Conservation (phyloP, 2,888 invertebrate genomes). For the Tetranychus piercei region DNA sequence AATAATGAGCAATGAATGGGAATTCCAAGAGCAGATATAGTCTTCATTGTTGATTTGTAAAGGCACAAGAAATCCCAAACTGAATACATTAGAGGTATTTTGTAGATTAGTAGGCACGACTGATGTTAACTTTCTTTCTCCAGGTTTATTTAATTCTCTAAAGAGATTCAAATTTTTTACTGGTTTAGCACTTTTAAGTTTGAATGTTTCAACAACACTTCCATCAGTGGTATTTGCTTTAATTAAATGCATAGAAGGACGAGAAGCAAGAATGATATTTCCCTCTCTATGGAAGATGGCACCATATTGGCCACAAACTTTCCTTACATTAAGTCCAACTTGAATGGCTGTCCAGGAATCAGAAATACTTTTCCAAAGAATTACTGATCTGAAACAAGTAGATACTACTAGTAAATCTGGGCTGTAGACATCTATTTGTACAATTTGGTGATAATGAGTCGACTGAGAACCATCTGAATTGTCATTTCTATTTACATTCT, state of each 20-base stretch:
- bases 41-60: neutral
- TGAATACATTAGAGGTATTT: neutral
- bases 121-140: neutral
- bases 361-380: neutral
- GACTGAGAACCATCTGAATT: too few relatives aligned
- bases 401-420: neutral
- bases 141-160: neutral
- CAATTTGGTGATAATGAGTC: neutral
- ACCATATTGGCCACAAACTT: constrained; percentile 6
- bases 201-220: constrained; percentile 7
- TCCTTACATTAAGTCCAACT: neutral
- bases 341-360: constrained; percentile 2
- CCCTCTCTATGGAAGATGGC: neutral
- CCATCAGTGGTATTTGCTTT: constrained; percentile 7
- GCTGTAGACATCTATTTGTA: neutral
- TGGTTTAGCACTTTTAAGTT: neutral
- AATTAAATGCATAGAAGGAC: constrained; percentile 10
- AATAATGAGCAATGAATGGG: neutral
- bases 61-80: neutral
- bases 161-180: neutral
- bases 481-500: too few relatives aligned
- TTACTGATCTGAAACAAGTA: neutral
- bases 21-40: neutral
- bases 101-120: neutral
- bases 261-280: neutral